Evolutionary conservation across 1,140 invertebrate species (phyloP), one percentile per base, ranked within the genome.

Genomic region (Riptortus pedestris): DNA sequence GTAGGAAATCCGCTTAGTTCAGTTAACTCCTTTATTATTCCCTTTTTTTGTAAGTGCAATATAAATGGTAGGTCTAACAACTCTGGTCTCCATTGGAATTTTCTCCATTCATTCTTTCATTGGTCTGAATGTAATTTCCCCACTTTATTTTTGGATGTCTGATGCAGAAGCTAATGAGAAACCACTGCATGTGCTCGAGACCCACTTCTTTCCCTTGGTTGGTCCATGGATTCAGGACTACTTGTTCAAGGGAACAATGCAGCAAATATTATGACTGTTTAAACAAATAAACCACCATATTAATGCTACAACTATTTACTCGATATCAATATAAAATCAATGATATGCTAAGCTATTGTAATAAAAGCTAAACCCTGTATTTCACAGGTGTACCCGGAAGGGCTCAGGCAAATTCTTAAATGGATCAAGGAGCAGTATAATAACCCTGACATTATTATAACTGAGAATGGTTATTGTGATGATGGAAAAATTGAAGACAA

Each of bases 401-500:
- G 31, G 14, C 14, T 38, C 14, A 38, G 31, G 14, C 31, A 38
- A 14, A 7, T 7, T 14, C 14, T 38, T 7, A 38, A 38, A 5
- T 38, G 31, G 31, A 38, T 38, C 5, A 38, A 38, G 14, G 31
- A 38, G 14, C 5, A 5, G 5, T 38, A 38, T 38, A 14, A 14
- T 7, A 14, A 38, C 14, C 31, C 5, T 38, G 31, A 38, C 14
- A 38, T 38, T 38, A 7, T 38, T 38, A 38, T 38, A 7, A 38
- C 51, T 9, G 51, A 55, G 12, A 55, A 55, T 55, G 51, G 51
- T 16, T 55, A 55, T 12, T 55, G 51, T 27, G 51, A 55, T 55
- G 24, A 55, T 9, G 51, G 51, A 2, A 26, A 24, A 24, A 55
- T 27, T 3, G 16, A 24, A 3, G 31, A 38, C 31, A 7, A 38